Percentiles rank a stretch among this genome's conserved stretches.
Evolutionary conservation across 2,113 vertebrate species (phyloP).

Genomic region (Pelecanoides urinatrix): DNA sequence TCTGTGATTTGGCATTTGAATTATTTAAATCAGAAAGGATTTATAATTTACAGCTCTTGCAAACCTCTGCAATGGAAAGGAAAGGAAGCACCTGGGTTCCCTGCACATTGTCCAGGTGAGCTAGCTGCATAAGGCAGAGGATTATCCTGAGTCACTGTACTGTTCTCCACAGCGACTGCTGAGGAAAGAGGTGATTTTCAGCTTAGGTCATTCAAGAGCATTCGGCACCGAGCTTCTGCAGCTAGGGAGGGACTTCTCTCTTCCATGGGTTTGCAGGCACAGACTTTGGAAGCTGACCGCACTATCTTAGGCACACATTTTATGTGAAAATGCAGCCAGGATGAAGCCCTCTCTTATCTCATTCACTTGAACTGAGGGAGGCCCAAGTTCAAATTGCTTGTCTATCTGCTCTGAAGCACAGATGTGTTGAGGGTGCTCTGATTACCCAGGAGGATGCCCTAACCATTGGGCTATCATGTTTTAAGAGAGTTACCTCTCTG

Average conservation of each 20-base stretch:
- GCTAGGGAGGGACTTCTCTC: background rate
- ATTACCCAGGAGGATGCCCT: background rate
- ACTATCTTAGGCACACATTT: background rate
- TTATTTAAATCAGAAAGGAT: background rate
- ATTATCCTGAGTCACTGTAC: background rate
- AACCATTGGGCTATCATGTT: background rate
- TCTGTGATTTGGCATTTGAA: background rate
- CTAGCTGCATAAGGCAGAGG: accelerated
- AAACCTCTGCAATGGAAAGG: background rate
- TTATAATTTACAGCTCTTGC: background rate
- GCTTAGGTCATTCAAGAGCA: accelerated
- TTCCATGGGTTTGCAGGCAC: background rate
- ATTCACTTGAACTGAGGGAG: background rate
- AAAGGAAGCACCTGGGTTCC: background rate
- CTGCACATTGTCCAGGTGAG: background rate
- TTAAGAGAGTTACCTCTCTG: background rate
- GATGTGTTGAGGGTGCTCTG: accelerated
- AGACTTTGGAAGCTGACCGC: background rate
- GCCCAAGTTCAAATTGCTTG: background rate
- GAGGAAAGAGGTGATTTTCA: background rate
- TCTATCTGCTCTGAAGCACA: background rate
- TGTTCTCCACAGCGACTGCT: background rate
- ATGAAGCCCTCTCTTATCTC: background rate
- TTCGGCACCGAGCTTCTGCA: accelerated
- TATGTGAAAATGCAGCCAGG: background rate